phyloP scores from a whole-genome alignment of 2,113 vertebrate species.

The Macrotis lagotis region DNA sequence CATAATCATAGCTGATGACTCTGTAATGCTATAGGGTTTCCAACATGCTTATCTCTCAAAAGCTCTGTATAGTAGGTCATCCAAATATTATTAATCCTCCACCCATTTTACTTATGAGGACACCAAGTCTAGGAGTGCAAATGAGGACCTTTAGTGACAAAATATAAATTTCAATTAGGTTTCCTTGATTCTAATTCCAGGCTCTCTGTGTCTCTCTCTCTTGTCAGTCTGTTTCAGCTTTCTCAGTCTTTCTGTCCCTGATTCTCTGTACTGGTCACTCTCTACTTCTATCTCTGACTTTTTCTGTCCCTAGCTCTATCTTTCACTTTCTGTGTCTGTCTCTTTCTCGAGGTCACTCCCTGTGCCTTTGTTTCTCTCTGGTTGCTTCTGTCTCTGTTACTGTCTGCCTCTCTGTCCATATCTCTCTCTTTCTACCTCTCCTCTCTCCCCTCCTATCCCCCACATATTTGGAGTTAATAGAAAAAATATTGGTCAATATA shows the following conservation, averaged over 20 bases:
- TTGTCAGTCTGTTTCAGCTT: no score
- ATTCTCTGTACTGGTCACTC: background rate
- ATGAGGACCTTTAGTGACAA: background rate
- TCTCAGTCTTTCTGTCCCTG: background rate
- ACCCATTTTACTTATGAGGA: background rate
- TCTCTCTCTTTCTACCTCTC: background rate
- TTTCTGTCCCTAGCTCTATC: background rate
- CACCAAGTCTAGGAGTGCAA: background rate
- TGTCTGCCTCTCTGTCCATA: background rate
- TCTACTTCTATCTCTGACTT: no score
- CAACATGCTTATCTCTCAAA: background rate
- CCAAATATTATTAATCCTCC: background rate
- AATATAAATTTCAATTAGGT: background rate
- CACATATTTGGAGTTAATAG: background rate
- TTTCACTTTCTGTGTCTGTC: background rate
- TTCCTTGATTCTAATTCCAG: background rate
- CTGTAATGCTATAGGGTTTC: background rate
- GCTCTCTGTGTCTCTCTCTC: background rate
- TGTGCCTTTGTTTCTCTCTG: background rate
- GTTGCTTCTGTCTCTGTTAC: no score
- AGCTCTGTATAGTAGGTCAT: background rate
- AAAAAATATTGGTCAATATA: background rate
- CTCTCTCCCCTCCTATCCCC: background rate
- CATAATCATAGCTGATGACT: background rate
- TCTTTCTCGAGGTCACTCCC: no score